phyloP scores from a whole-genome alignment of 2,797 vertebrate genomes.

The Percopsis omiscomaycus region DNA sequence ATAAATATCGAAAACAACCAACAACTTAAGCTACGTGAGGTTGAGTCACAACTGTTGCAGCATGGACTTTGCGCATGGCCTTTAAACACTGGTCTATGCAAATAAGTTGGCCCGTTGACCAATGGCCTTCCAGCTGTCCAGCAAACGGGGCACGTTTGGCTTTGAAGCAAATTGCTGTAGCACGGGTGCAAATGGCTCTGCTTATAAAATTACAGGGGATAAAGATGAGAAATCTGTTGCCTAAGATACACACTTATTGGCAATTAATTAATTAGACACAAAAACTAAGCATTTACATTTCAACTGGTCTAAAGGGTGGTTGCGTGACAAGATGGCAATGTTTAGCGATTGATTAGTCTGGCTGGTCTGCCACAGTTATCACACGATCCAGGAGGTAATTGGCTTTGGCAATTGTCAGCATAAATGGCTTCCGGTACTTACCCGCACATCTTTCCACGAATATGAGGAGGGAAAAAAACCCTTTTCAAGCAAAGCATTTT shows the following conservation, averaged over 20 bases:
- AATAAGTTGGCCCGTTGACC: constrained; percentile 67
- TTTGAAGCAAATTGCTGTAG: constrained; percentile 42
- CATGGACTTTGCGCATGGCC: constrained; percentile 43
- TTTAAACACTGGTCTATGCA: constrained; percentile 69
- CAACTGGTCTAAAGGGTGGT: constrained; percentile 11
- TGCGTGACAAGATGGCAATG: constrained; percentile 3
- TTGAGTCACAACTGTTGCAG: constrained; percentile 35
- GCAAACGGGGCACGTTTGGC: constrained; percentile 67
- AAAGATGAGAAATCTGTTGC: constrained; percentile 31
- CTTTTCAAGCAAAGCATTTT: no score
- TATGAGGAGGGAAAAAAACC: no score
- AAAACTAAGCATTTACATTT: constrained; percentile 15
- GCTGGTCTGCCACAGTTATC: neutral
- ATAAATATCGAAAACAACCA: constrained; percentile 36
- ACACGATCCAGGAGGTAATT: neutral
- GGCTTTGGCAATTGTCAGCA: no score
- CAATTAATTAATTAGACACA: constrained; percentile 49
- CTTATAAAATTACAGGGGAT: constrained; percentile 49
- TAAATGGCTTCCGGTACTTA: no score
- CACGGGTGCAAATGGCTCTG: constrained; percentile 58
- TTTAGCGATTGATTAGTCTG: constrained; percentile 9
- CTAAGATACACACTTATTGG: constrained; percentile 40
- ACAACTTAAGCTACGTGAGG: constrained; percentile 16
- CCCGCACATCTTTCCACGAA: no score
- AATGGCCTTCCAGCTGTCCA: constrained; percentile 64